Conservation (phyloP, 2,888 invertebrate genomes). For the Flexamia atlantica region DNA sequence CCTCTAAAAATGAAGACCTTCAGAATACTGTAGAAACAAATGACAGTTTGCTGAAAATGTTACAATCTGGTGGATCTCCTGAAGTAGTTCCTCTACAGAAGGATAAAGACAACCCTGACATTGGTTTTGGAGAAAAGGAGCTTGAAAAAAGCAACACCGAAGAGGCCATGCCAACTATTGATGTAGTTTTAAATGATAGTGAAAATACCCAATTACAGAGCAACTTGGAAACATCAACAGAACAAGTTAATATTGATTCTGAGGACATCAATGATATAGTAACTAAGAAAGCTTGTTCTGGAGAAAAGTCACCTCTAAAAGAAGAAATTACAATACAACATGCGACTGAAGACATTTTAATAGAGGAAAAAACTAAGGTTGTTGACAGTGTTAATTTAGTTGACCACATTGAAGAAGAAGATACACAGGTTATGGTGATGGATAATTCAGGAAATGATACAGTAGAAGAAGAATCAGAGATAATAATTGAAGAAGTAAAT, state of each 20-base stretch:
- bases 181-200: background rate
- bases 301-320: background rate
- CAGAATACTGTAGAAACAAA: slow-evolving; percentile 14
- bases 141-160: background rate
- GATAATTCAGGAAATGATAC: background rate
- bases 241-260: background rate
- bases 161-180: background rate
- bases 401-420: background rate
- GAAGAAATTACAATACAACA: background rate
- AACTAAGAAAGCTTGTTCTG: background rate
- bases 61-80: slow-evolving; percentile 32
- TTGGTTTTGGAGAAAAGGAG: background rate
- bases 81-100: background rate
- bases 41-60: slow-evolving; percentile 35
- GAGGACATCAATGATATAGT: background rate
- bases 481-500: background rate
- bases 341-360: background rate
- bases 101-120: background rate
- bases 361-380: background rate
- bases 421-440: background rate
- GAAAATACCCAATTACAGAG: background rate
- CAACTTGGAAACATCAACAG: background rate
- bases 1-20: background rate
- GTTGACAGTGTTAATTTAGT: background rate
- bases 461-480: background rate